These are phyloP conservation scores for Pseudois nayaur DNA, from an alignment of 2,113 vertebrate genomes.

Conservation along the genomic window DNA sequence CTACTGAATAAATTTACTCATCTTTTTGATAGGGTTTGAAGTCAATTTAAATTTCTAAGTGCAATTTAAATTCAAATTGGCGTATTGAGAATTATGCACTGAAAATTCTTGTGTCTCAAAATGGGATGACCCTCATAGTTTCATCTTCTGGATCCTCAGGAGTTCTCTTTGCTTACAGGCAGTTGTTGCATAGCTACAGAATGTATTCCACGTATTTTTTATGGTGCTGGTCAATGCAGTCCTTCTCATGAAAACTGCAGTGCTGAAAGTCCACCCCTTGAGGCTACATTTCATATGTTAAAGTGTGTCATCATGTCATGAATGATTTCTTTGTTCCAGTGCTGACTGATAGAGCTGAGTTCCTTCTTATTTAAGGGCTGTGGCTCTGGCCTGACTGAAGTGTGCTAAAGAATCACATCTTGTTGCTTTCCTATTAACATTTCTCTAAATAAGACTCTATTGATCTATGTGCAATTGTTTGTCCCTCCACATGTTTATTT, in stretches of 20 bases:
- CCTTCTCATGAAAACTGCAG: not conserved
- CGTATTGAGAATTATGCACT: not conserved
- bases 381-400: not conserved
- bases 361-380: not conserved
- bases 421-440: not conserved
- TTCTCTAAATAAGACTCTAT: not conserved
- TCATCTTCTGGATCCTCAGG: not conserved
- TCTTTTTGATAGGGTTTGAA: not conserved
- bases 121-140: not conserved
- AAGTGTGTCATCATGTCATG: not conserved
- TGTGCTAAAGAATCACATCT: not conserved
- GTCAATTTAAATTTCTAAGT: not conserved
- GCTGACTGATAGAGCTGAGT: not conserved
- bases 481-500: not conserved
- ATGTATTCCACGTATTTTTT: not conserved
- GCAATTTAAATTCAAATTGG: not conserved
- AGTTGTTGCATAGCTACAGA: not conserved
- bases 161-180: not conserved
- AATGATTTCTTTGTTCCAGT: not conserved
- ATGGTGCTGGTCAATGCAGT: not conserved
- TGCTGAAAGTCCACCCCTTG: not conserved
- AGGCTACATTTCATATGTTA: not conserved
- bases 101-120: slow-evolving; percentile 8
- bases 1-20: not conserved
- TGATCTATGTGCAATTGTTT: not conserved